phyloP scores from a whole-genome alignment of 2,797 vertebrate species.

The Gallinago stenura region DNA sequence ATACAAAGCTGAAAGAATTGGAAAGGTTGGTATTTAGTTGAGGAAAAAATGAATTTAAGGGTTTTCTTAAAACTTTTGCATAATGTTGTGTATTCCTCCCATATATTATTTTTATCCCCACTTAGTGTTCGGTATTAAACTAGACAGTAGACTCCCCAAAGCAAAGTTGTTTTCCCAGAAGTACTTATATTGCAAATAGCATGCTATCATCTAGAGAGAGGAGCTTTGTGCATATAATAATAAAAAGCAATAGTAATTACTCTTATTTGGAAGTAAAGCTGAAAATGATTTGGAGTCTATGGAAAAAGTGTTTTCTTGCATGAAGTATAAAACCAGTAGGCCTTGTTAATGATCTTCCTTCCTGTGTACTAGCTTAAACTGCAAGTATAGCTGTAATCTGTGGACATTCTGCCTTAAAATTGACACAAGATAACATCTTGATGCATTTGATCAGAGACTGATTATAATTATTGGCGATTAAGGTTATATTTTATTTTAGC shows the following conservation, averaged over 20 bases:
- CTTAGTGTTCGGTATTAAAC: slow-evolving; percentile 3
- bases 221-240: background rate
- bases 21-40: background rate
- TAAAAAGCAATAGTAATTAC: background rate
- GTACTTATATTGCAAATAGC: background rate
- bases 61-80: background rate
- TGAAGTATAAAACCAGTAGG: background rate
- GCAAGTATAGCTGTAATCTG: background rate
- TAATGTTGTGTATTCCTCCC: background rate
- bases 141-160: slow-evolving; percentile 24
- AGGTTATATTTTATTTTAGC: background rate
- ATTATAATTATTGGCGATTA: background rate
- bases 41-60: background rate
- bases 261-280: background rate
- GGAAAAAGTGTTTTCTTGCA: background rate
- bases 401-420: background rate
- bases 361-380: background rate
- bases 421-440: background rate
- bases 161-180: slow-evolving; percentile 13
- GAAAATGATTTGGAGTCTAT: background rate
- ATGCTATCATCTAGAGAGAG: background rate
- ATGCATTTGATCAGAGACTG: background rate
- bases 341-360: background rate
- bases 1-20: background rate
- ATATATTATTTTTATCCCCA: background rate